Conservation (phyloP, 2,113 vertebrate genomes). For the Pipra filicauda region DNA sequence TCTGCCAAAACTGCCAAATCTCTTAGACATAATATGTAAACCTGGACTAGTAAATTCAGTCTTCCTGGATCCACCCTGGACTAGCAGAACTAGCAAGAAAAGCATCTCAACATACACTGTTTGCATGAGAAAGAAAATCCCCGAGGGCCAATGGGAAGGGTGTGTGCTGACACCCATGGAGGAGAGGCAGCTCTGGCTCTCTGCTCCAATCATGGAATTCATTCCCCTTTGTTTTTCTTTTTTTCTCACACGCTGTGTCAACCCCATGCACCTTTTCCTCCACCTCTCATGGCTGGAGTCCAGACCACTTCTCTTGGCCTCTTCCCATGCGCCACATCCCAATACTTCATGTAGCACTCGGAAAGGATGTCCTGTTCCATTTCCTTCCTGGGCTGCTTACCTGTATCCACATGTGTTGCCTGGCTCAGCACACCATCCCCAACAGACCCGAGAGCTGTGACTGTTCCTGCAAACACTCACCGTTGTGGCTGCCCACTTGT, state of each 20-base stretch:
- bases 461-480: not conserved
- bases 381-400: not conserved
- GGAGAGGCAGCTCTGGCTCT: not conserved
- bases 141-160: rapidly evolving
- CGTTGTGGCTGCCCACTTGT: rapidly evolving
- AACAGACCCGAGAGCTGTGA: not conserved
- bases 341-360: rapidly evolving
- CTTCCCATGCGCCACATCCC: not conserved
- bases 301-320: not conserved
- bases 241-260: rapidly evolving
- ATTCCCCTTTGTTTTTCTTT: not conserved
- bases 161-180: rapidly evolving
- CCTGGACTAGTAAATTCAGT: not conserved
- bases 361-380: not conserved
- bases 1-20: not conserved
- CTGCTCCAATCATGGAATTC: rapidly evolving
- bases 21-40: rapidly evolving
- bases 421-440: not conserved
- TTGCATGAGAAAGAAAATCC: not conserved
- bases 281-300: not conserved
- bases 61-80: not conserved
- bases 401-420: not conserved
- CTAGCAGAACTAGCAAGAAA: not conserved
- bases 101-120: not conserved
- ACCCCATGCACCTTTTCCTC: not conserved